phyloP scores from a whole-genome alignment of 2,113 vertebrate species.

The Siphamia tubifer region DNA sequence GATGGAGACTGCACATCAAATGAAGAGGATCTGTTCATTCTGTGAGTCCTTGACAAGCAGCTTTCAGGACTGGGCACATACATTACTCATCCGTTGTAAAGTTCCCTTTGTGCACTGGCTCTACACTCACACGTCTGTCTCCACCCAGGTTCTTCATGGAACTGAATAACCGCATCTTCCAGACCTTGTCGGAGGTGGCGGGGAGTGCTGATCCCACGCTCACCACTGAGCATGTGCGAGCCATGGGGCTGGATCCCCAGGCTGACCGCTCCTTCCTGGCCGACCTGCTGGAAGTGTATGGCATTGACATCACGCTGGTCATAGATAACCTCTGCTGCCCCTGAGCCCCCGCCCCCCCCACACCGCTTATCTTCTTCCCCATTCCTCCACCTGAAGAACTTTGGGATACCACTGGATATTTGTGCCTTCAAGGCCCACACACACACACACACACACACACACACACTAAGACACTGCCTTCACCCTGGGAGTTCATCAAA shows the following conservation, averaged over 20 bases:
- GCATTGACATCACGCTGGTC: slow-evolving; percentile 92
- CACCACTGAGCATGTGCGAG: slow-evolving; percentile 90
- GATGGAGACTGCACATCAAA: slow-evolving; percentile 89
- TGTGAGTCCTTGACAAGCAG: slow-evolving; percentile 83
- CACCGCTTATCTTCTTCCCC: too few relatives aligned
- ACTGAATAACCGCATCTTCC: slow-evolving; percentile 97
- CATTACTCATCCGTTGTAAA: not conserved
- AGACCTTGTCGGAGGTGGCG: slow-evolving; percentile 91
- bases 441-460: not conserved
- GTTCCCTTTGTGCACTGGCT: too few relatives aligned
- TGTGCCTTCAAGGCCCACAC: slow-evolving; percentile 44
- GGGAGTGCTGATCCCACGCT: slow-evolving; percentile 90
- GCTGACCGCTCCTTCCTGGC: slow-evolving; percentile 92
- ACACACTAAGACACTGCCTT: slow-evolving; percentile 57
- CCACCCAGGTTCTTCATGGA: slow-evolving; percentile 96
- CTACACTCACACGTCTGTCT: not conserved
- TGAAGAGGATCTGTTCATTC: slow-evolving; percentile 97
- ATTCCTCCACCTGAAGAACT: not conserved
- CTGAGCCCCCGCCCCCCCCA: slow-evolving; percentile 64
- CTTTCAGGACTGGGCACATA: not conserved
- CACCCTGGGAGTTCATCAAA: slow-evolving; percentile 27
- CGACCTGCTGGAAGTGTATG: slow-evolving; percentile 95
- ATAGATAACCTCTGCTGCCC: slow-evolving; percentile 97
- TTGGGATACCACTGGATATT: slow-evolving; percentile 19
- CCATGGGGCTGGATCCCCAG: slow-evolving; percentile 97